A percentile compares a stretch with the other conserved stretches of the same genome.
Conservation (phyloP, 30 jellyfish, hydroid and myxozoan genomes). For the Cassiopea xamachana region DNA sequence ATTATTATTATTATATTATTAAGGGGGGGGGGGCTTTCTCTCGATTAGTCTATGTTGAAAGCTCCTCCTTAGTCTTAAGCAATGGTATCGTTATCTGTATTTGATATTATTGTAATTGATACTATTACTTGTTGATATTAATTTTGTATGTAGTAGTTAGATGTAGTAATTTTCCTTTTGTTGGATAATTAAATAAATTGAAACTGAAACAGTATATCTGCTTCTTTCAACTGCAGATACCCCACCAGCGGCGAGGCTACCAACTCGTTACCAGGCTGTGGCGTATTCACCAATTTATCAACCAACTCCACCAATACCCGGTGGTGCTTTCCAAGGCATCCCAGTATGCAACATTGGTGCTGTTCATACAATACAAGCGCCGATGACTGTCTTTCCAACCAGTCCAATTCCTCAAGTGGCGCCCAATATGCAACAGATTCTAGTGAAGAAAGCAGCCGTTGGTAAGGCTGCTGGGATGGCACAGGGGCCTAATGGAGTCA, state of each 20-base stretch:
- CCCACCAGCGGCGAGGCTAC: slow-evolving; percentile 49
- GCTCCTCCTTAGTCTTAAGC: too few species aligned
- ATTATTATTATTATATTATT: too few species aligned
- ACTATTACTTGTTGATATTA: too few species aligned
- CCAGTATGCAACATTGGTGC: slow-evolving; percentile 50
- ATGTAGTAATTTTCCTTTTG: too few species aligned
- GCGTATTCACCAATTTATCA: slow-evolving; percentile 45
- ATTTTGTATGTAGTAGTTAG: too few species aligned
- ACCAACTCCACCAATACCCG: slow-evolving; percentile 49
- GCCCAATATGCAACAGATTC: slow-evolving; percentile 35
- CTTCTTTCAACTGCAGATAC: background rate
- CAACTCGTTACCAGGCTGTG: slow-evolving; percentile 58
- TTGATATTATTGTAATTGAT: too few species aligned
- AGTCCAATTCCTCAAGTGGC: slow-evolving; percentile 61
- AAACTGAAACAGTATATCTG: too few species aligned
- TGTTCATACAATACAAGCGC: slow-evolving; percentile 53
- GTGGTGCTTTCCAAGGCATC: slow-evolving; percentile 59
- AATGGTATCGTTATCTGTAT: too few species aligned
- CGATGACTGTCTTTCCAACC: slow-evolving; percentile 63
- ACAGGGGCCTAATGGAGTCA: slow-evolving; percentile 77
- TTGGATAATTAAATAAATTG: too few species aligned
- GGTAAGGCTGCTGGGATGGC: slow-evolving; percentile 72
- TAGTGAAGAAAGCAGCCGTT: slow-evolving; percentile 51
- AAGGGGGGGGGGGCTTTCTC: too few species aligned
- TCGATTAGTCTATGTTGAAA: too few species aligned